Conservation (phyloP, 2,888 invertebrate genomes). For the Oscheius myriophilus region DNA sequence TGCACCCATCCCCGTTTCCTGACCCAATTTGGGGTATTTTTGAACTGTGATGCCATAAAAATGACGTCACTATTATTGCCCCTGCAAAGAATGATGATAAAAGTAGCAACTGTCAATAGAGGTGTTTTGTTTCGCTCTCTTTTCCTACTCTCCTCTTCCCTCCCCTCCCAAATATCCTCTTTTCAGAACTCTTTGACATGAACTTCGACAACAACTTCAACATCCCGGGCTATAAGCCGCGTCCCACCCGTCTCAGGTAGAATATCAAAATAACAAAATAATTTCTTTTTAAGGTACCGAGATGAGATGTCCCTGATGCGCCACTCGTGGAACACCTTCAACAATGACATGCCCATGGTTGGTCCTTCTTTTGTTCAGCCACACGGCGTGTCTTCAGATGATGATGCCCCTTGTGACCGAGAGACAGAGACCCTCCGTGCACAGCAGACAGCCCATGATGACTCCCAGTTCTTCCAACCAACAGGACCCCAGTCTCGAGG, state of each 20-base stretch:
- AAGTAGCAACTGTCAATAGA: too few species aligned
- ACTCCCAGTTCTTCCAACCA: conserved; percentile 24
- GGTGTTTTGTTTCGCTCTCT: too few species aligned
- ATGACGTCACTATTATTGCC: too few species aligned
- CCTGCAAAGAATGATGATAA: too few species aligned
- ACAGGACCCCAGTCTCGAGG: conserved; percentile 27
- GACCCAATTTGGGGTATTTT: too few species aligned
- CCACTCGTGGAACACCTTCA: neutral
- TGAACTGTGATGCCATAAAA: too few species aligned
- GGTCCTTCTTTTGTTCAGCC: neutral
- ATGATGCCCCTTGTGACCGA: conserved; percentile 50
- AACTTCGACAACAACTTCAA: neutral
- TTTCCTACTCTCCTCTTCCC: neutral
- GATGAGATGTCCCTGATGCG: conserved; percentile 36
- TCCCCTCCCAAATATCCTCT: neutral
- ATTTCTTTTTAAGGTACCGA: conserved; percentile 15
- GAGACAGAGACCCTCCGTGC: conserved; percentile 25
- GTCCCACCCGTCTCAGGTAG: conserved; percentile 28
- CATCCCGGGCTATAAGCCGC: conserved; percentile 8
- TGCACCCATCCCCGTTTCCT: too few species aligned
- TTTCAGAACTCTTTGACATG: conserved; percentile 10
- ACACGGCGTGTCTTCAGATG: conserved; percentile 9
- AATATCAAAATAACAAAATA: neutral
- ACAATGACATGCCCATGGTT: conserved; percentile 12
- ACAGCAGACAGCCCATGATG: conserved; percentile 16